phyloP scores from a whole-genome alignment of 35 echinoderm and acorn worm genomes.

The Patiria miniata region DNA sequence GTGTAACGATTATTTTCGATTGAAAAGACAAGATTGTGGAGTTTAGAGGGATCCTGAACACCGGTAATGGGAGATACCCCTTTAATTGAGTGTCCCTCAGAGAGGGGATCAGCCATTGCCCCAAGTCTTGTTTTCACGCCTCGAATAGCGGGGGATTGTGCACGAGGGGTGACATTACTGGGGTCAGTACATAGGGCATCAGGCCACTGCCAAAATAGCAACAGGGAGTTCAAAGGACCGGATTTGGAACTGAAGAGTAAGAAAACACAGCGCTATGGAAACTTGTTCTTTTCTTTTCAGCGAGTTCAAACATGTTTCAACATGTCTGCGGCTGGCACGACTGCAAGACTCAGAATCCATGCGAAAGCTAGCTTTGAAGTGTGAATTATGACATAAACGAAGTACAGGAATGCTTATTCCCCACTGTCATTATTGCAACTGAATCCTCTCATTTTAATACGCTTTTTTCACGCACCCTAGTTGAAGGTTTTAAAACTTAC shows the following conservation, averaged over 20 bases:
- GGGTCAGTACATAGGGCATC: conserved; percentile 1
- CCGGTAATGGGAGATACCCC: neutral
- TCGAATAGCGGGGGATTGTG: neutral
- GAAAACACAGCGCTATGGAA: neutral
- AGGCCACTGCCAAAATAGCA: neutral
- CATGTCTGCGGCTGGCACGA: neutral
- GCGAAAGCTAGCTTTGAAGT: too few relatives aligned
- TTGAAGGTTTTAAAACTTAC: too few relatives aligned
- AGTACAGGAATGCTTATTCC: too few relatives aligned
- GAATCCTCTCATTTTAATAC: too few relatives aligned
- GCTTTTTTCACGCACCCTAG: too few relatives aligned
- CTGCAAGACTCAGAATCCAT: neutral
- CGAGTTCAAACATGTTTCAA: conserved; percentile 12
- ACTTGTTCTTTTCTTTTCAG: too few relatives aligned
- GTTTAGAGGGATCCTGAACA: too few relatives aligned
- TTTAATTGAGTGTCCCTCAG: neutral
- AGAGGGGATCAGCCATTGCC: neutral
- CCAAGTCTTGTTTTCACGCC: conserved; percentile 19
- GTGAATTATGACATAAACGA: too few relatives aligned
- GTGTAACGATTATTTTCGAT: too few relatives aligned
- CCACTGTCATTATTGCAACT: too few relatives aligned
- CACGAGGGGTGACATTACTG: neutral
- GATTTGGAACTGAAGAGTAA: neutral
- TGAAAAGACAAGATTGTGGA: too few relatives aligned
- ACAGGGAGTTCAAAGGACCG: conserved; percentile 12